Base-by-base conservation (phyloP, 2,797 vertebrate genomes). In the Phoeniculus purpureus region DNA sequence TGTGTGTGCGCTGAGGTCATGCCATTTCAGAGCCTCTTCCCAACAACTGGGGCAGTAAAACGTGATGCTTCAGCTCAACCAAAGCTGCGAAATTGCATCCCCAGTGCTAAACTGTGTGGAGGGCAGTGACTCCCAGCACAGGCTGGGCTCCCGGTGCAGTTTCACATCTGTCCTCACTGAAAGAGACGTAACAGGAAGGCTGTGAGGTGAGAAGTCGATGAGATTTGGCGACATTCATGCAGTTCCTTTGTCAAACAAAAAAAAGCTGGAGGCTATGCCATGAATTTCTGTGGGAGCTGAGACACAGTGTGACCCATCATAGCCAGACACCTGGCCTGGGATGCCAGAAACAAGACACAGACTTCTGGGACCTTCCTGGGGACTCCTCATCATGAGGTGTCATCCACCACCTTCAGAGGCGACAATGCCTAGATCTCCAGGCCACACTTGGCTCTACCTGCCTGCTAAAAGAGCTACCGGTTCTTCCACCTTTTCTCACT, bases 401-500 rank as follows among this genome's bases (percentile, higher is more conserved):
- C 87, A 10, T 29, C 43, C 40, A 55, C 72, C 0, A 2, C 82
- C 84, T 26, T 32, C 1, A 0, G 3, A 62, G 56, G 54, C 26
- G 70, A 64, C 75, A 9, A 7, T 4, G 4, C 48, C 81, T 62
- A 31, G 72, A 75, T 75, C 78, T 68, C 15, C 18, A 62, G 66
- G 90, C 68, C 32, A 5, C 84, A 52, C 92, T 87, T 87, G 0
- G 0, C 72, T 66, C 8, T 77, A 59, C 54, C 29, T 37, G 48
- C 55, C 55, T 86, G 73, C 68, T 78, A 85, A 94, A 85, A 52
- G 37, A 88, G 61, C 23, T 64, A 80, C 65, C 86, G 58, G 61
- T 71, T 90, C 85, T 94, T 91, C 89, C 70, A 81, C 90, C 93
- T 12, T 61, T 78, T 1, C 61, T 17, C 37, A 68, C n/a, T 66